These are phyloP conservation scores for Nemotelus pantherinus DNA, from an alignment of 2,888 invertebrate genomes.

Conservation along the genomic window DNA sequence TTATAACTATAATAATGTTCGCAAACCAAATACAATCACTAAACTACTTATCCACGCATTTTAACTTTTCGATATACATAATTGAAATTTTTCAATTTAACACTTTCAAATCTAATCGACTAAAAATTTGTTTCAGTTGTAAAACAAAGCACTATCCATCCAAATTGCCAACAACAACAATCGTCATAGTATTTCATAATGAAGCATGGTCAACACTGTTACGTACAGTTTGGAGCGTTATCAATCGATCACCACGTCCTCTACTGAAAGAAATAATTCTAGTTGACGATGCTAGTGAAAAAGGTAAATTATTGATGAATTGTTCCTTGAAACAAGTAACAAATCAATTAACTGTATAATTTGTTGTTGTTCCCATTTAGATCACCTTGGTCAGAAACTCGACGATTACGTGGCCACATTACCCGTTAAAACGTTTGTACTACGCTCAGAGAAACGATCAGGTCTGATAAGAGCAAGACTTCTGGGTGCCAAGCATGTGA, in stretches of 20 bases:
- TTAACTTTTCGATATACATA: too few relatives aligned
- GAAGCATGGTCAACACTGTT: conserved; percentile 98
- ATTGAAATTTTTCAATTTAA: too few relatives aligned
- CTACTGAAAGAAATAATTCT: conserved; percentile 94
- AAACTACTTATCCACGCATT: too few relatives aligned
- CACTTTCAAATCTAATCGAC: too few relatives aligned
- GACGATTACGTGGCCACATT: conserved; percentile 89
- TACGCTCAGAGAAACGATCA: conserved; percentile 91
- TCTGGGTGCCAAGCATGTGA: conserved; percentile 91
- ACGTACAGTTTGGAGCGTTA: conserved; percentile 96
- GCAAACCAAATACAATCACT: too few relatives aligned
- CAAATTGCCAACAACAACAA: conserved; percentile 89
- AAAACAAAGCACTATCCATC: conserved; percentile 81
- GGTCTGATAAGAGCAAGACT: conserved; percentile 96
- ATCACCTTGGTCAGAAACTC: conserved; percentile 86
- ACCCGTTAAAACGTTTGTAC: conserved; percentile 86
- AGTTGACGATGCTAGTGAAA: conserved; percentile 97
- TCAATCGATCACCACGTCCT: conserved; percentile 89
- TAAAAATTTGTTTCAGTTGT: conserved; percentile 69
- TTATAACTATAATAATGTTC: too few relatives aligned
- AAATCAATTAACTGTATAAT: neutral
- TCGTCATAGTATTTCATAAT: conserved; percentile 99
- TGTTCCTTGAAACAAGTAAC: neutral
- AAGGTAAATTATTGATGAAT: conserved; percentile 69
- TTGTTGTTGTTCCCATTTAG: conserved; percentile 64